Evolutionary conservation across 2,113 vertebrate species (phyloP).

Genomic region (Scopus umbretta): DNA sequence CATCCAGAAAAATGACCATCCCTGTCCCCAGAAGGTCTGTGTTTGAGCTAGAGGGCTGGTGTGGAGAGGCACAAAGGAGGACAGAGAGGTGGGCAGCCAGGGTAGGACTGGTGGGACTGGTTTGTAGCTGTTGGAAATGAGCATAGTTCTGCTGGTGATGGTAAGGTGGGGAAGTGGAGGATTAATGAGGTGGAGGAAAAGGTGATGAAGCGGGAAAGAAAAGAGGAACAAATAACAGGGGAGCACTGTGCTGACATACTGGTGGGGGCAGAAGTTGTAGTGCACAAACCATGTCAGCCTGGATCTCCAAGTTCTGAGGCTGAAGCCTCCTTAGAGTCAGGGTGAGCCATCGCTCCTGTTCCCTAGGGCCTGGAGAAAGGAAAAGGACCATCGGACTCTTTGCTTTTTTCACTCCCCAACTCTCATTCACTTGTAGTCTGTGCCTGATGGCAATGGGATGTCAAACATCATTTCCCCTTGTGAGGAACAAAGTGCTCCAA

Average conservation of each 20-base stretch:
- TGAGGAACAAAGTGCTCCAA: not conserved
- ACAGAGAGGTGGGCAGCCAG: not conserved
- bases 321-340: not conserved
- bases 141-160: not conserved
- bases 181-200: not conserved
- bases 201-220: not conserved
- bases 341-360: not conserved
- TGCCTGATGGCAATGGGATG: not conserved
- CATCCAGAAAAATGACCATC: not conserved
- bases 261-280: not conserved
- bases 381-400: not conserved
- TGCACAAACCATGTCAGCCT: not conserved
- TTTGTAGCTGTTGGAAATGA: not conserved
- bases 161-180: not conserved
- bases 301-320: not conserved
- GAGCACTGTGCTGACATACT: not conserved
- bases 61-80: not conserved
- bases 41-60: not conserved
- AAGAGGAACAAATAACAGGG: not conserved
- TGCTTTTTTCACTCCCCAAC: not conserved
- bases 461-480: not conserved
- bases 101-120: not conserved
- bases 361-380: not conserved
- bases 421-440: not conserved
- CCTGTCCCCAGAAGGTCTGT: not conserved